phyloP scores from a whole-genome alignment of 2,888 invertebrate species.

The Endotricha flammealis region DNA sequence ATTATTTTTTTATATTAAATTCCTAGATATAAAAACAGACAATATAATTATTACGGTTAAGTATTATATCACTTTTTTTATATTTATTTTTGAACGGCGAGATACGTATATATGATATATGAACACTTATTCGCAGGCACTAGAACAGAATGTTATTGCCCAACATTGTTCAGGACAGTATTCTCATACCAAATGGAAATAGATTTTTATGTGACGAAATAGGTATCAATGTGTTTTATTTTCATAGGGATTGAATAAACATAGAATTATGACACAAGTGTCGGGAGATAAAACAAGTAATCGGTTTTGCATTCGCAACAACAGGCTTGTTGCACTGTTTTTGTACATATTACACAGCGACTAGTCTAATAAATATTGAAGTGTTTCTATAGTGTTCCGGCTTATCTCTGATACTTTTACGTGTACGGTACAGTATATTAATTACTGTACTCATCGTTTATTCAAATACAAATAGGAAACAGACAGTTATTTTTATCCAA shows the following conservation, averaged over 20 bases:
- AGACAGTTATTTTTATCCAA: too few species aligned
- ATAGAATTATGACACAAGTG: conserved; percentile 21
- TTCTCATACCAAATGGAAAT: conserved; percentile 68
- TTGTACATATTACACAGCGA: conserved; percentile 4
- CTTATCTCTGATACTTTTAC: conserved; percentile 4
- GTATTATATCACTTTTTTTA: too few species aligned
- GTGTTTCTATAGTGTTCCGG: conserved; percentile 7
- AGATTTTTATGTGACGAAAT: conserved; percentile 47
- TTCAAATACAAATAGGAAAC: too few species aligned
- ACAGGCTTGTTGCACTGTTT: conserved; percentile 5
- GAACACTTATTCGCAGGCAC: conserved; percentile 2
- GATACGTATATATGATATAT: too few species aligned
- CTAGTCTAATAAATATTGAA: conserved; percentile 3
- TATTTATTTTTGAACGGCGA: too few species aligned
- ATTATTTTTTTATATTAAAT: too few species aligned
- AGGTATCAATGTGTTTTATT: conserved; percentile 26
- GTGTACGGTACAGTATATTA: too few species aligned
- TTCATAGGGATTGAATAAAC: conserved; percentile 21
- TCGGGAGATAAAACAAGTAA: conserved; percentile 1
- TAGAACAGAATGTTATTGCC: conserved; percentile 28
- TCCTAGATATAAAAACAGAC: too few species aligned
- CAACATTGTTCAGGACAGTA: conserved; percentile 59
- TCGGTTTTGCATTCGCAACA: conserved; percentile 7
- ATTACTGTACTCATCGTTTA: too few species aligned
- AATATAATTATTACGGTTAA: too few species aligned